A percentile compares a stretch with the other conserved stretches of the same genome.
These are phyloP conservation scores for Catharus minimus DNA, from an alignment of 2,113 vertebrate species.

Conservation along the genomic window DNA sequence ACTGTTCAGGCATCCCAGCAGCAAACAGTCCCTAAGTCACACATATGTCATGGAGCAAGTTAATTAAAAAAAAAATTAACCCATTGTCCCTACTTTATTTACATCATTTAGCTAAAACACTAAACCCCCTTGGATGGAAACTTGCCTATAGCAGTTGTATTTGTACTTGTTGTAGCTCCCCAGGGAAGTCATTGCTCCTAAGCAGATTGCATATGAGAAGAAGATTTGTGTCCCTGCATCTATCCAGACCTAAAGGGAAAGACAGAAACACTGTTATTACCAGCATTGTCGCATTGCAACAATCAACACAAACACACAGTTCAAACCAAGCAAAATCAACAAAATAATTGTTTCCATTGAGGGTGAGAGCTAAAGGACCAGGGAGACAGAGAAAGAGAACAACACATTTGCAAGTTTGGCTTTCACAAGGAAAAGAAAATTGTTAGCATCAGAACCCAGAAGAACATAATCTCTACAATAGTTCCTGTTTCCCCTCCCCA, in stretches of 20 bases:
- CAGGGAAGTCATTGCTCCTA: constrained; percentile 99
- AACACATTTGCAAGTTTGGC: constrained; percentile 33
- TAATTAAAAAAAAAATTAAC: constrained; percentile 92
- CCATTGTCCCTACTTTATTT: constrained; percentile 77
- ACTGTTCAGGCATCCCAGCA: constrained; percentile 99
- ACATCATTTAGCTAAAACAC: constrained; percentile 71
- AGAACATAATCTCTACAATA: neutral
- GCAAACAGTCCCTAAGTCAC: constrained; percentile 99
- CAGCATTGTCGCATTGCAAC: neutral
- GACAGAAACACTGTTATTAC: constrained; percentile 16
- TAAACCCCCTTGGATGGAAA: constrained; percentile 72
- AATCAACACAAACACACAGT: neutral
- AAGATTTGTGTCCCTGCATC: constrained; percentile 98
- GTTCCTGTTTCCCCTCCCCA: neutral
- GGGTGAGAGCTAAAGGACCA: neutral
- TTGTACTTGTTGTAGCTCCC: constrained; percentile 99
- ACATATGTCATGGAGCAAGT: constrained; percentile 99
- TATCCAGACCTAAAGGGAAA: constrained; percentile 89
- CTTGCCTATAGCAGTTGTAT: constrained; percentile 99
- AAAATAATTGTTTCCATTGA: constrained; percentile 15
- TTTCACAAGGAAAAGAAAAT: constrained; percentile 20
- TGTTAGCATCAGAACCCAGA: constrained; percentile 10
- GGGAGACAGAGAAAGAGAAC: constrained; percentile 35
- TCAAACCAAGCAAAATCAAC: constrained; percentile 4
- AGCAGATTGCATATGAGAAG: constrained; percentile 98